Conservation (phyloP, 2,797 vertebrate genomes). For the Psittacula derbiana region DNA sequence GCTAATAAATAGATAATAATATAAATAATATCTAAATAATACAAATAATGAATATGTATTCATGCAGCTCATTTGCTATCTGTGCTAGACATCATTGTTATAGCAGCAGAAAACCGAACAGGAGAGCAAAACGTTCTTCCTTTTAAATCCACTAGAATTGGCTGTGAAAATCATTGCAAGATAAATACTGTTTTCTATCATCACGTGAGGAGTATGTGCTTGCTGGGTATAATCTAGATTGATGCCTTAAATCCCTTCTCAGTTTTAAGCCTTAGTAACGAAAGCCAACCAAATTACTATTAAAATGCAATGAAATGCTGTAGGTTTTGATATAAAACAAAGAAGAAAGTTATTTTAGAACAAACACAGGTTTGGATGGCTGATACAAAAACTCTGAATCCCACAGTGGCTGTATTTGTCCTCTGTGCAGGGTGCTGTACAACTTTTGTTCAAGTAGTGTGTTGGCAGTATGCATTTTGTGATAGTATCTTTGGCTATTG, state of each 20-base stretch:
- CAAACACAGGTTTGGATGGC: neutral
- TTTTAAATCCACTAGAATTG: neutral
- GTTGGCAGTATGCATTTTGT: neutral
- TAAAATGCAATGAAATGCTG: neutral
- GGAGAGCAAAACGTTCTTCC: neutral
- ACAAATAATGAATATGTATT: neutral
- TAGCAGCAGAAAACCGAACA: neutral
- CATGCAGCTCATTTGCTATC: neutral
- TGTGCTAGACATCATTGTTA: neutral
- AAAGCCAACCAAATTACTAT: neutral
- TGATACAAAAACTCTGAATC: neutral
- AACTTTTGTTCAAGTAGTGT: neutral
- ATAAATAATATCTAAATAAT: neutral
- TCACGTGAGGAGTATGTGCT: neutral
- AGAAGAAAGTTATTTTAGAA: neutral
- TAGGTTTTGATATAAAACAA: neutral
- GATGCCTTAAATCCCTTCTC: neutral
- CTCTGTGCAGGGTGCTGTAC: neutral
- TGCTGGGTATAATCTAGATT: neutral
- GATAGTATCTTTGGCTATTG: neutral
- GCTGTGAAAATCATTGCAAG: neutral
- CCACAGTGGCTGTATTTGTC: neutral
- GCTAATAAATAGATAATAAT: conserved; percentile 21
- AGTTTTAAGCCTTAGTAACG: neutral
- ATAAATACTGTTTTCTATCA: neutral